Evolutionary conservation across 2,113 vertebrate genomes (phyloP).

Genomic region (Aspidoscelis tigris): DNA sequence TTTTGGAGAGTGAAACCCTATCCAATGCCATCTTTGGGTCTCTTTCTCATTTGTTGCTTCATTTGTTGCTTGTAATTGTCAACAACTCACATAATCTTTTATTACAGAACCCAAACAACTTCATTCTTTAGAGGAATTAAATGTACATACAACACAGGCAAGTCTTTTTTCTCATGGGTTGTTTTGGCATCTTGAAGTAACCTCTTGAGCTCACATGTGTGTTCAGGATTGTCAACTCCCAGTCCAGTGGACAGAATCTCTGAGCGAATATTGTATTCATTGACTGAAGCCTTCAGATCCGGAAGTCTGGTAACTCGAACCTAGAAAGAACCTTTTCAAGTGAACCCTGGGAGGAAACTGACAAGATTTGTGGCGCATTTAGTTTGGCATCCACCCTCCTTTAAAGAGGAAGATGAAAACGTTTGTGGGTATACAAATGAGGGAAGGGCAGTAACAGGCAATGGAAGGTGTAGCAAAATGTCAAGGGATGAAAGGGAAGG

Average conservation of each 20-base stretch:
- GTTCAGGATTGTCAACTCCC: conserved; percentile 84
- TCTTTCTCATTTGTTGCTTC: too few relatives aligned
- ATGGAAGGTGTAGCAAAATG: too few relatives aligned
- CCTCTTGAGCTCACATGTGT: conserved; percentile 75
- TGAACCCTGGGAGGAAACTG: too few relatives aligned
- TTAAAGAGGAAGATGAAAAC: too few relatives aligned
- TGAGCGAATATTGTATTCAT: conserved; percentile 84
- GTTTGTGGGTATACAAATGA: too few relatives aligned
- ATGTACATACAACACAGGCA: conserved; percentile 57
- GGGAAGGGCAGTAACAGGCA: too few relatives aligned
- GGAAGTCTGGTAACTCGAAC: conserved; percentile 79
- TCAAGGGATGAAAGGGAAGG: too few relatives aligned
- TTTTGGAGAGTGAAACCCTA: too few relatives aligned
- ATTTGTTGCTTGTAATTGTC: neutral
- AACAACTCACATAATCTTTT: neutral
- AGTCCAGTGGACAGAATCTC: conserved; percentile 87
- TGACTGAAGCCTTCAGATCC: conserved; percentile 78
- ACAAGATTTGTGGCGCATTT: too few relatives aligned
- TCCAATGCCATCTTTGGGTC: neutral
- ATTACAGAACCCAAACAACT: neutral
- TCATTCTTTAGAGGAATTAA: neutral
- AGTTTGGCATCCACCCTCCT: too few relatives aligned
- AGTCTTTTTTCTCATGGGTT: neutral
- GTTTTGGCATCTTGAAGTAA: conserved; percentile 51
- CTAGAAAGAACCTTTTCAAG: conserved; percentile 62